A percentile compares a stretch with the other conserved stretches of the same genome.
These are phyloP conservation scores for Willowsia nigromaculata DNA, from an alignment of 2,888 invertebrate species.

Conservation along the genomic window DNA sequence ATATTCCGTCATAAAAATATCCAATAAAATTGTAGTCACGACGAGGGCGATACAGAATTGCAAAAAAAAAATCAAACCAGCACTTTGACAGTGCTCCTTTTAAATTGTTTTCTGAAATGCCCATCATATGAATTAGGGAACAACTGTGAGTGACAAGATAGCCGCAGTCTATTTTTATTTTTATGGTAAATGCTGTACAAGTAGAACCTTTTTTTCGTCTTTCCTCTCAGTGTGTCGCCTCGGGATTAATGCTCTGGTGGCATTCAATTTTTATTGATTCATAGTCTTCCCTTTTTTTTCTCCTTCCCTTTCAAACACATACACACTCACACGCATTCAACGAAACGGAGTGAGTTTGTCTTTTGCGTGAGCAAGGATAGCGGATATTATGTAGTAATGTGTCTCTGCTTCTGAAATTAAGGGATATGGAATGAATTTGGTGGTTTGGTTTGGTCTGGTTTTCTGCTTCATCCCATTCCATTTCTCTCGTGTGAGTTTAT, in stretches of 20 bases:
- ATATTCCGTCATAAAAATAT: not conserved
- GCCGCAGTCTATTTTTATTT: slow-evolving; percentile 38
- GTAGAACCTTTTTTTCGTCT: slow-evolving; percentile 21
- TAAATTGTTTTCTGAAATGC: slow-evolving; percentile 23
- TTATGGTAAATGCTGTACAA: slow-evolving; percentile 25
- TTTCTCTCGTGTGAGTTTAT: not conserved
- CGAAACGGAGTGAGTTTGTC: not conserved
- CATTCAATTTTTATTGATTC: slow-evolving; percentile 71
- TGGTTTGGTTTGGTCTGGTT: not conserved
- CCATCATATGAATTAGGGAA: slow-evolving; percentile 32
- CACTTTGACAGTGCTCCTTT: slow-evolving; percentile 4
- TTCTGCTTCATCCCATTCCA: not conserved
- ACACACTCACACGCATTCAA: not conserved
- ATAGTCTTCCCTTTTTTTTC: slow-evolving; percentile 7
- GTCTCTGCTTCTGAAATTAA: not conserved
- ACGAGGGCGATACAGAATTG: not conserved
- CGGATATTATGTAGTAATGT: slow-evolving; percentile 3
- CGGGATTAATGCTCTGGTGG: slow-evolving; percentile 49
- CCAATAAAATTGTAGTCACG: not conserved
- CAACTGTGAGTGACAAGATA: slow-evolving; percentile 47
- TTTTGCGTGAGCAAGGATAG: not conserved
- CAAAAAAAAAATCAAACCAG: not conserved
- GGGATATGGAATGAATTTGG: not conserved
- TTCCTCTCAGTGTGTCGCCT: slow-evolving; percentile 30
- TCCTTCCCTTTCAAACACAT: not conserved